Evolutionary conservation across 2,113 vertebrate species (phyloP).

Genomic region (Malurus cyaneus): DNA sequence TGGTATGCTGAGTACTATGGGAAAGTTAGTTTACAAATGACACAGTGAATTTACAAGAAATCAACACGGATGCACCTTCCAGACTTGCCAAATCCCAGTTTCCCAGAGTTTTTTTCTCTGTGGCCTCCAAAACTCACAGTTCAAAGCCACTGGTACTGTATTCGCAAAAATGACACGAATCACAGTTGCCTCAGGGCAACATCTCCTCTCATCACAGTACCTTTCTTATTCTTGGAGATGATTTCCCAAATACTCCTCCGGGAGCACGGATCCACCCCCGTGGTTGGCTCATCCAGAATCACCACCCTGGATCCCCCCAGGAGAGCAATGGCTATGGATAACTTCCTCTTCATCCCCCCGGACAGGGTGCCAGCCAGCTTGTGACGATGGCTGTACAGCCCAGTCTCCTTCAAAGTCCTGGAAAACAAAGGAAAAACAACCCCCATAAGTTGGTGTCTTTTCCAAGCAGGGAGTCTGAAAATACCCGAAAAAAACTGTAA

Average conservation of each 20-base stretch:
- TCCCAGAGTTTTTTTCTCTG: not conserved
- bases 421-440: conserved; percentile 24
- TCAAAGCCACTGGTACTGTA: not conserved
- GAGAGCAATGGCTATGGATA: conserved; percentile 96
- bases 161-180: not conserved
- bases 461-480: not conserved
- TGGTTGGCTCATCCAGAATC: conserved; percentile 95
- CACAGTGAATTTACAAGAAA: not conserved
- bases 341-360: conserved; percentile 95
- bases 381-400: conserved; percentile 88
- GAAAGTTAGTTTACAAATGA: not conserved
- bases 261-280: conserved; percentile 95
- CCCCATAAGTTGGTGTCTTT: not conserved
- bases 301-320: conserved; percentile 94
- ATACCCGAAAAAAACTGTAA: not conserved
- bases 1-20: not conserved
- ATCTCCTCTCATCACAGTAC: conserved; percentile 60
- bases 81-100: not conserved
- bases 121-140: not conserved
- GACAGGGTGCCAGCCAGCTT: conserved; percentile 90
- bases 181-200: not conserved
- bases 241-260: conserved; percentile 97
- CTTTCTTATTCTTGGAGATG: conserved; percentile 90
- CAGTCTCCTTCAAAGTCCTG: conserved; percentile 91
- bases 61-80: not conserved